Conservation (phyloP, 2,797 vertebrate species). For the Denticeps clupeoides region DNA sequence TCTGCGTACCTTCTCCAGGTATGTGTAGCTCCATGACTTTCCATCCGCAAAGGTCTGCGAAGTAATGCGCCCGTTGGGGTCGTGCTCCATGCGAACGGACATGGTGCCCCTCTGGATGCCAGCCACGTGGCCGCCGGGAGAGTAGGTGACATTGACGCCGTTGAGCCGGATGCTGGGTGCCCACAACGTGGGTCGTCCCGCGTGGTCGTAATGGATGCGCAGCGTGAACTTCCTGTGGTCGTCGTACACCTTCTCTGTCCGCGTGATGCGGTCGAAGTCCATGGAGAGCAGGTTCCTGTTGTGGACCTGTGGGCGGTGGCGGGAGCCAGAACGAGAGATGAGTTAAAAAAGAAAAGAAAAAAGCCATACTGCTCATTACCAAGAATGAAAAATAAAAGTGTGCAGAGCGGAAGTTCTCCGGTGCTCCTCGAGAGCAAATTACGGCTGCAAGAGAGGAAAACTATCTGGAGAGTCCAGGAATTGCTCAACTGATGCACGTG, state of each 20-base stretch:
- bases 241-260: conserved; percentile 97
- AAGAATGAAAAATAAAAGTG: too few species aligned
- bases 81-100: conserved; percentile 96
- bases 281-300: conserved; percentile 92
- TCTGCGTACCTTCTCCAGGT: conserved; percentile 81
- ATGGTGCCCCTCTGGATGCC: conserved; percentile 94
- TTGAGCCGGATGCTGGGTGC: conserved; percentile 92
- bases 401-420: too few species aligned
- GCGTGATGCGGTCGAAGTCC: conserved; percentile 93
- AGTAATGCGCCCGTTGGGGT: conserved; percentile 81
- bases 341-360: neutral
- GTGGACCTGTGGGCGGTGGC: conserved; percentile 68
- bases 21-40: conserved; percentile 96
- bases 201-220: conserved; percentile 88
- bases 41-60: conserved; percentile 95
- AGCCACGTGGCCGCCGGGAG: conserved; percentile 79
- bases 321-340: neutral
- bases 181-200: conserved; percentile 92
- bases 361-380: neutral
- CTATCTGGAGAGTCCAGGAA: conserved; percentile 37
- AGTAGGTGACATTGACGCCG: conserved; percentile 93
- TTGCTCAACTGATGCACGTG: conserved; percentile 35
- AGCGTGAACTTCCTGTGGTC: conserved; percentile 97
- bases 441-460: too few species aligned
- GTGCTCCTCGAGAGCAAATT: too few species aligned